Evolutionary conservation across 2,113 vertebrate genomes (phyloP).

Genomic region (Calyptommatus sinebrachiatus): DNA sequence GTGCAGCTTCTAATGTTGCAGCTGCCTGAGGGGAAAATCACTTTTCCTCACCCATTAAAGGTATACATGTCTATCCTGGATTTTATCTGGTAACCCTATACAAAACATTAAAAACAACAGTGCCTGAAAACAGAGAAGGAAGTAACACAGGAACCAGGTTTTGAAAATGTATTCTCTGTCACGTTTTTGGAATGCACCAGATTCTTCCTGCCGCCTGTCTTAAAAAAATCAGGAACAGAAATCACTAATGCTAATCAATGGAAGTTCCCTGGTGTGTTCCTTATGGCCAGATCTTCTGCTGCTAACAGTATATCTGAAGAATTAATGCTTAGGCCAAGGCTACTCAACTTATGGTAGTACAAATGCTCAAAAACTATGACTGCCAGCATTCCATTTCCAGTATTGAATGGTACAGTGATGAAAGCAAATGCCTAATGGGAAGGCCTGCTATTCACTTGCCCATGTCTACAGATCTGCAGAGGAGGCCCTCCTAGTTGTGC

Average conservation of each 20-base stretch:
- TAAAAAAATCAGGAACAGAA: not conserved
- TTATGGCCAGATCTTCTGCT: not conserved
- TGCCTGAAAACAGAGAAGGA: too few relatives aligned
- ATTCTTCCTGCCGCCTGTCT: not conserved
- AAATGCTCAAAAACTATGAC: not conserved
- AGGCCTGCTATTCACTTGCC: not conserved
- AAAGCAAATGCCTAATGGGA: not conserved
- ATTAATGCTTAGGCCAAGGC: not conserved
- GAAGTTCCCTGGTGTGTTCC: not conserved
- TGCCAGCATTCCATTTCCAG: not conserved
- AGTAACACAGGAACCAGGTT: not conserved
- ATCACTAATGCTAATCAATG: not conserved
- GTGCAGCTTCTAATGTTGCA: too few relatives aligned
- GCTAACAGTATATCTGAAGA: not conserved
- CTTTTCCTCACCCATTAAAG: too few relatives aligned
- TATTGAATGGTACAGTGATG: not conserved
- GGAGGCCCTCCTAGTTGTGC: too few relatives aligned
- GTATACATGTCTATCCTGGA: too few relatives aligned
- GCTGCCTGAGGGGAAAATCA: too few relatives aligned
- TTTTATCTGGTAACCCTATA: too few relatives aligned
- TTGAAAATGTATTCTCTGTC: not conserved
- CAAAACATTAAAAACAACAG: too few relatives aligned
- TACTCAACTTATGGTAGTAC: not conserved
- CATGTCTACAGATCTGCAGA: too few relatives aligned
- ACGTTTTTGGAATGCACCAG: not conserved